Base-by-base conservation (phyloP, 2,113 vertebrate species). In the Mormoops blainvillei region DNA sequence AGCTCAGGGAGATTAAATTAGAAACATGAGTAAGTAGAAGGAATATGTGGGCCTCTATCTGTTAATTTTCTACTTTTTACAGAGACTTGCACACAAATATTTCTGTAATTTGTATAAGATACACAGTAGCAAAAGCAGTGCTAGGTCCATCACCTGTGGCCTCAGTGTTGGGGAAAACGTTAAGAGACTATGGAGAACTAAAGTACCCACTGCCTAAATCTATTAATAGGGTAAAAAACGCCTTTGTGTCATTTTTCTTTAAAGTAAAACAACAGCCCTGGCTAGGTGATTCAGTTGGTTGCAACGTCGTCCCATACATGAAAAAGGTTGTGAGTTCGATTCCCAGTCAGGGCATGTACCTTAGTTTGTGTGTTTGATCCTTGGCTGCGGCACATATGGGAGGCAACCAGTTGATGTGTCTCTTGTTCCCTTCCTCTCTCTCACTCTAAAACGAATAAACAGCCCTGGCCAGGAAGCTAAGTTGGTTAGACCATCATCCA, bases 41-140 rank as follows among this genome's bases (percentile, higher is more conserved):
- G 91, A 86, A 89, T 14, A 54, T 26, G 26, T 56, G 11, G 33
- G 3, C 43, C 43, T 89, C 24, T 91, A 43, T 80, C 38, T 84
- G 52, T 91, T 74, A 80, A 68, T 73, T 85, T 88, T 83, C n/a
- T 18, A 76, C 58, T 86, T 97, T 94, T 63, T 73, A 31, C 80
- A 76, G 89, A 94, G 19, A 89, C 12, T 8, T 73, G 11, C n/a
- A 8, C 63, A 50, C 70, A 81, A 89, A 67, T 89, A 80, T 14
- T 80, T 94, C 54, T 74, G 13, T 84, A 73, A 84, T 83, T 92
- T 56, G 77, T 83, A 22, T 36, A 26, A 80, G 83, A 87, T 93
- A 83, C 24, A 83, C 0, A 50, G 45, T 78, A 84, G 33, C 36
- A 65, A 48, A 89, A 92, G 9, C 48, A 71, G 22, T 85, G 54